These are phyloP conservation scores for Lampris incognitus DNA, from an alignment of 2,113 vertebrate species.

Conservation along the genomic window DNA sequence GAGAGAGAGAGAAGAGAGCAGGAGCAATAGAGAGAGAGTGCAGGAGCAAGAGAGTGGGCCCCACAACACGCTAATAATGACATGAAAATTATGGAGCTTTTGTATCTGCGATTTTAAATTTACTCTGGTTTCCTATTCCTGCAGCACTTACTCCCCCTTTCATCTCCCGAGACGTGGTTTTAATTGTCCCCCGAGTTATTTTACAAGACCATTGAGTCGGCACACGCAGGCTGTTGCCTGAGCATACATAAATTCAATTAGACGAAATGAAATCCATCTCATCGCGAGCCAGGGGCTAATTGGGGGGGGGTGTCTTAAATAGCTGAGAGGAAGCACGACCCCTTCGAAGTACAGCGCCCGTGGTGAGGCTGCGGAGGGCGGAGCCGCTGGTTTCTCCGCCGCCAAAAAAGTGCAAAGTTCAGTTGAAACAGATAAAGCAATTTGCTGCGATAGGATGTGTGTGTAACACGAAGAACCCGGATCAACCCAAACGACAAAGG, in stretches of 20 bases:
- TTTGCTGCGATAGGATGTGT: constrained; percentile 16
- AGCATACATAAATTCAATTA: constrained; percentile 50
- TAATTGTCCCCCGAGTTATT: constrained; percentile 11
- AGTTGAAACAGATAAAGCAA: constrained; percentile 27
- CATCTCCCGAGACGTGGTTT: constrained; percentile 14
- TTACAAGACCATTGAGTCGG: constrained; percentile 10
- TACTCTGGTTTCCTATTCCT: too few relatives aligned
- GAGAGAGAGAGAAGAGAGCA: constrained; percentile 11
- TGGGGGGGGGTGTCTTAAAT: constrained; percentile 8
- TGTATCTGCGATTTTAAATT: too few relatives aligned
- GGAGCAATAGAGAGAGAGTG: constrained; percentile 23
- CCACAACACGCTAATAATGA: constrained; percentile 35
- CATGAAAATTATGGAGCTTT: constrained; percentile 7
- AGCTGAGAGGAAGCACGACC: constrained; percentile 29
- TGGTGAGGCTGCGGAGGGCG: constrained; percentile 4
- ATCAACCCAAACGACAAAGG: constrained; percentile 33
- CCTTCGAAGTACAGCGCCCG: constrained; percentile 20
- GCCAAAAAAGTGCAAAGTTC: constrained; percentile 28
- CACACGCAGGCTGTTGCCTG: constrained; percentile 21
- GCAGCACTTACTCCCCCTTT: neutral
- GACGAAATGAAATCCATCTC: constrained; percentile 54
- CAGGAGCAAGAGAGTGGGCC: constrained; percentile 13
- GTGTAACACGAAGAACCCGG: constrained; percentile 31
- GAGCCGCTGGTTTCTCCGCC: constrained; percentile 25
- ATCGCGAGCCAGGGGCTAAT: constrained; percentile 16